These are phyloP conservation scores for Pyrgus malvae DNA, from an alignment of 2,888 invertebrate species.

Conservation along the genomic window DNA sequence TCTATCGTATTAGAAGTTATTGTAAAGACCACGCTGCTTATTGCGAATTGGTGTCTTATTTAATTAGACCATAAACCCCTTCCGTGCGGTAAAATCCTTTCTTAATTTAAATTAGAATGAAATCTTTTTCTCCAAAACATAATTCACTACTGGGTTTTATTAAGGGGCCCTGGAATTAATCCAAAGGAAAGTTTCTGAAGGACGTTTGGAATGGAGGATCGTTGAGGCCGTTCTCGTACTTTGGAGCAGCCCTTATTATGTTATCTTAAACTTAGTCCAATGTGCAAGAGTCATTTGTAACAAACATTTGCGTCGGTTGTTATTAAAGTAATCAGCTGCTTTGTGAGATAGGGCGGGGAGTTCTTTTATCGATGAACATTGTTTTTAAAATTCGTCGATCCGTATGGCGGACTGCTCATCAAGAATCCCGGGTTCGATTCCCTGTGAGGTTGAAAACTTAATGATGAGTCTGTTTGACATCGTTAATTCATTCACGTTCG, in stretches of 20 bases:
- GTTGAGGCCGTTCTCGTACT: slow-evolving; percentile 22
- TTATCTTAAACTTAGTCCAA: slow-evolving; percentile 25
- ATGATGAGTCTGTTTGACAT: too few species aligned
- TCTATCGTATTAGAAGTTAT: too few species aligned
- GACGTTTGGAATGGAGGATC: slow-evolving; percentile 22
- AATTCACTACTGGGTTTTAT: slow-evolving; percentile 9
- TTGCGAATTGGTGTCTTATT: too few species aligned
- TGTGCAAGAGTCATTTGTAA: slow-evolving; percentile 64
- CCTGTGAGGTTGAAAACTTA: too few species aligned
- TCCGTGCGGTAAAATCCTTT: not conserved
- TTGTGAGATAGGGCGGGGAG: slow-evolving; percentile 46
- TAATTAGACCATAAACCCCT: not conserved
- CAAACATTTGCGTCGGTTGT: slow-evolving; percentile 63
- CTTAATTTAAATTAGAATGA: slow-evolving; percentile 2
- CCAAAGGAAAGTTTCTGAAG: slow-evolving; percentile 25
- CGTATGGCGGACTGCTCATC: too few species aligned
- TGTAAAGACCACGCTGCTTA: too few species aligned
- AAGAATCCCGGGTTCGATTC: too few species aligned
- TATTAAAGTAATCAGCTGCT: slow-evolving; percentile 74
- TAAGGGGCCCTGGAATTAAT: slow-evolving; percentile 12
- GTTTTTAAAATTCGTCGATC: too few species aligned
- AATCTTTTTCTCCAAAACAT: slow-evolving; percentile 10
- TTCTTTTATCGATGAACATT: slow-evolving; percentile 2
- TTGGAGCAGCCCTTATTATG: slow-evolving; percentile 25
- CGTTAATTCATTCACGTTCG: too few species aligned